Evolutionary conservation across 2,888 invertebrate genomes (phyloP).

Genomic region (Harpalus rubripes): DNA sequence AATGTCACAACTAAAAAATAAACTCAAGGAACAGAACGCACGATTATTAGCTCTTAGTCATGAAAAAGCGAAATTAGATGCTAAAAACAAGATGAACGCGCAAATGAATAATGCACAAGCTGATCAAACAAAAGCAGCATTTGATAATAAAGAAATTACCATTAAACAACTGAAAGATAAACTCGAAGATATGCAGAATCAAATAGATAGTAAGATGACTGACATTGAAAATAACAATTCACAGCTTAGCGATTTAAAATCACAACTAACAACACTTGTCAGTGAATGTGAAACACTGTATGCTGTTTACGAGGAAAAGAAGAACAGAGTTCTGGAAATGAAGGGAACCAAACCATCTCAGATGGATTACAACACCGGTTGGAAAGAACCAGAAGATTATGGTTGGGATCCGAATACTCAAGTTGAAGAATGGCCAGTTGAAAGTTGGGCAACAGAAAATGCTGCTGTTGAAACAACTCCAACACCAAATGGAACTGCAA

Average conservation of each 20-base stretch:
- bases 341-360: slow-evolving; percentile 76
- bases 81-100: slow-evolving; percentile 82
- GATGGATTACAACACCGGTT: slow-evolving; percentile 79
- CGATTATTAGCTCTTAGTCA: slow-evolving; percentile 89
- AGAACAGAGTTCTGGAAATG: slow-evolving; percentile 79
- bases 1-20: slow-evolving; percentile 89
- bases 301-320: slow-evolving; percentile 84
- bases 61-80: slow-evolving; percentile 89
- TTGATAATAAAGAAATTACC: slow-evolving; percentile 84
- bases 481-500: slow-evolving; percentile 79
- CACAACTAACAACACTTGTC: slow-evolving; percentile 83
- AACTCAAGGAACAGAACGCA: slow-evolving; percentile 91
- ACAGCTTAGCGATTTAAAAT: slow-evolving; percentile 86
- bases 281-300: slow-evolving; percentile 85
- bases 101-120: slow-evolving; percentile 77
- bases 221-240: slow-evolving; percentile 91
- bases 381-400: slow-evolving; percentile 80
- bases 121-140: slow-evolving; percentile 81
- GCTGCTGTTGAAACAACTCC: slow-evolving; percentile 71
- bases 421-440: slow-evolving; percentile 79
- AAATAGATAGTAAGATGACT: slow-evolving; percentile 87
- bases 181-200: slow-evolving; percentile 86
- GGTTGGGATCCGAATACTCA: slow-evolving; percentile 80
- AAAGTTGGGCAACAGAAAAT: slow-evolving; percentile 73
- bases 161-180: slow-evolving; percentile 83